Percentiles rank a stretch among this genome's conserved stretches.
phyloP scores from a whole-genome alignment of 2,888 invertebrate species.

The Coenonympha arcania region DNA sequence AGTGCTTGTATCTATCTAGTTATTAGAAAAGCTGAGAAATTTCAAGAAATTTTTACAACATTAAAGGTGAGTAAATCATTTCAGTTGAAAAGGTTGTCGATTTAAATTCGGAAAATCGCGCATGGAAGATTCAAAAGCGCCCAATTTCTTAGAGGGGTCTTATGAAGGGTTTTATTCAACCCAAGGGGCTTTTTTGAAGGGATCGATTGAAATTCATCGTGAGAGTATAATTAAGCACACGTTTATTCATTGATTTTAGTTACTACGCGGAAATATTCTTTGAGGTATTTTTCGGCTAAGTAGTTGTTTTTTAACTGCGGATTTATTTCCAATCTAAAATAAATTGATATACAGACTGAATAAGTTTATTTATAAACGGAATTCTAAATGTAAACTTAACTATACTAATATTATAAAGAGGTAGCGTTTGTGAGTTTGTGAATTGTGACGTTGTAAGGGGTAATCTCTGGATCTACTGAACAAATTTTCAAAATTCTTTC shows the following conservation, averaged over 20 bases:
- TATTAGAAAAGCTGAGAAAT: neutral
- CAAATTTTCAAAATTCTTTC: too few species aligned
- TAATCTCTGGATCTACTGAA: too few species aligned
- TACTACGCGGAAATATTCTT: neutral
- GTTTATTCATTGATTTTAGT: neutral
- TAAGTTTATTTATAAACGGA: too few species aligned
- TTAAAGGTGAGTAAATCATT: constrained; percentile 3
- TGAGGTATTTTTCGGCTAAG: neutral
- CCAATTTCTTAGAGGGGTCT: neutral
- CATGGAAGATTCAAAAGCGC: neutral
- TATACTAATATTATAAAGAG: too few species aligned
- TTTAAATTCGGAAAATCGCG: neutral
- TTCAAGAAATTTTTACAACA: neutral
- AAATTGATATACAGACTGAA: too few species aligned
- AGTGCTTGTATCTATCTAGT: constrained; percentile 1
- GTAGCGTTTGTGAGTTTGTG: too few species aligned
- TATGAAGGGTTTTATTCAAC: constrained; percentile 4
- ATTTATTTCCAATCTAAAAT: too few species aligned
- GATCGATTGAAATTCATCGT: neutral
- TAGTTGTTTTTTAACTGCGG: neutral
- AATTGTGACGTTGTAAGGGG: too few species aligned
- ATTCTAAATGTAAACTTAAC: too few species aligned
- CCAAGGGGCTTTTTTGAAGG: constrained; percentile 2
- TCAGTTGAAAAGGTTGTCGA: neutral
- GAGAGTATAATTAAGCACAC: neutral